phyloP scores from a whole-genome alignment of 1,140 invertebrate species.

The Drosophila mojavensis region DNA sequence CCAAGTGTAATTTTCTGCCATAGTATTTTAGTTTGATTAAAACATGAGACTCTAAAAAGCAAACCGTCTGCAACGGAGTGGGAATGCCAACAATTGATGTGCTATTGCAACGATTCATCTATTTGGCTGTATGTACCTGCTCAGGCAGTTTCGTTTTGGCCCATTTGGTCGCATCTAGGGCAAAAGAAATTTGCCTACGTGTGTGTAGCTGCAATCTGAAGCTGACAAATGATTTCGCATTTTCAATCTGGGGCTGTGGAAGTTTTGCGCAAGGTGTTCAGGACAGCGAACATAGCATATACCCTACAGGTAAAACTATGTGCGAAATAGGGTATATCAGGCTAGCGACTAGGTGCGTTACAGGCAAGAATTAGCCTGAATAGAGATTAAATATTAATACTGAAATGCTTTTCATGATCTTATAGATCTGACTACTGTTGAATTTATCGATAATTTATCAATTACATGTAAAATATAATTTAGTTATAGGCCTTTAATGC shows the following conservation, averaged over 20 bases:
- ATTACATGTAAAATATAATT: too few species aligned
- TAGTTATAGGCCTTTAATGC: too few species aligned
- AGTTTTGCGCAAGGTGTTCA: slow-evolving; percentile 19
- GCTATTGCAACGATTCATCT: slow-evolving; percentile 36
- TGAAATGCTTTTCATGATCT: too few species aligned
- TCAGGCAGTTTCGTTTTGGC: background rate
- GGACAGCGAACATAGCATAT: slow-evolving; percentile 15
- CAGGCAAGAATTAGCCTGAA: background rate
- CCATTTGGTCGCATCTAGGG: slow-evolving; percentile 30
- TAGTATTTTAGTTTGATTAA: slow-evolving; percentile 80
- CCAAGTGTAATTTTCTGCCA: slow-evolving; percentile 45
- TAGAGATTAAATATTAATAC: background rate
- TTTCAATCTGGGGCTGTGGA: slow-evolving; percentile 32
- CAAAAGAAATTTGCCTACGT: slow-evolving; percentile 21
- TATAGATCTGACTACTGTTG: too few species aligned
- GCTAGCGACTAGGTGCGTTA: background rate
- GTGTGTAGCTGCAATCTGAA: slow-evolving; percentile 40
- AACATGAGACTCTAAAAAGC: slow-evolving; percentile 50
- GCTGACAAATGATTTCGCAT: slow-evolving; percentile 51
- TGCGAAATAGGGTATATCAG: background rate
- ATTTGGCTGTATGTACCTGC: background rate
- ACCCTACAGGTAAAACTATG: background rate
- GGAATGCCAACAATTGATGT: slow-evolving; percentile 65
- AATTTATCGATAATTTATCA: too few species aligned
- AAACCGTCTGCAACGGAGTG: slow-evolving; percentile 35